A percentile compares a stretch with the other conserved stretches of the same genome.
These are phyloP conservation scores for Leptinotarsa undecemlineata DNA, from an alignment of 1,140 invertebrate species.

Conservation along the genomic window DNA sequence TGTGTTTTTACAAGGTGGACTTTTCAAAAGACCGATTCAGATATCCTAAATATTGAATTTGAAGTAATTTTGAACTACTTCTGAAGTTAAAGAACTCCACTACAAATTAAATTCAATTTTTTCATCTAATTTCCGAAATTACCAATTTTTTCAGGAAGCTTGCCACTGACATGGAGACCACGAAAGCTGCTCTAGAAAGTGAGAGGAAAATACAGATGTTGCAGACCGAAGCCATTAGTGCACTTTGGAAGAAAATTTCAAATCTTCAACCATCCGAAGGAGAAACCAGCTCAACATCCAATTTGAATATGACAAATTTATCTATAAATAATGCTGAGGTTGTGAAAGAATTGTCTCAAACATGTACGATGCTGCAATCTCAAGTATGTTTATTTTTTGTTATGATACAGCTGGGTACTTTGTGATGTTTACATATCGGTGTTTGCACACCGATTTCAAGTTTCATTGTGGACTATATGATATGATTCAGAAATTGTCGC, in stretches of 20 bases:
- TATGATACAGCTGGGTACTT: too few relatives aligned
- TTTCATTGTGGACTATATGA: too few relatives aligned
- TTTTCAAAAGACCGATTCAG: too few relatives aligned
- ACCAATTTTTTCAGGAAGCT: slow-evolving; percentile 64
- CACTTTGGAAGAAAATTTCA: slow-evolving; percentile 86
- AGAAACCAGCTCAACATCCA: slow-evolving; percentile 20
- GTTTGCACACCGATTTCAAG: too few relatives aligned
- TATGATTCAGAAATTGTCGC: too few relatives aligned
- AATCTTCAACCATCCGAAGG: slow-evolving; percentile 60
- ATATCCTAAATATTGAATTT: too few relatives aligned
- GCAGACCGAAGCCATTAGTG: slow-evolving; percentile 88
- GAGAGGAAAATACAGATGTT: slow-evolving; percentile 83
- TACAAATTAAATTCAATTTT: too few relatives aligned
- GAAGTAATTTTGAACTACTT: too few relatives aligned
- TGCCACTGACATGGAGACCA: slow-evolving; percentile 78
- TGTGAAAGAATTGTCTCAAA: slow-evolving; percentile 59
- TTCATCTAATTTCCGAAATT: too few relatives aligned
- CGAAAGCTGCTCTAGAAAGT: slow-evolving; percentile 79
- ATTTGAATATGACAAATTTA: slow-evolving; percentile 42
- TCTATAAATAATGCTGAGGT: slow-evolving; percentile 45
- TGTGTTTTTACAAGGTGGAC: too few relatives aligned
- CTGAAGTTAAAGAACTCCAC: too few relatives aligned
- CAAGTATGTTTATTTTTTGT: slow-evolving; percentile 48
- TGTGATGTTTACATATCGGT: too few relatives aligned
- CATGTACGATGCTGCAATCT: slow-evolving; percentile 58